Base-by-base conservation (phyloP, 2,113 vertebrate genomes). In the Pterocles gutturalis region DNA sequence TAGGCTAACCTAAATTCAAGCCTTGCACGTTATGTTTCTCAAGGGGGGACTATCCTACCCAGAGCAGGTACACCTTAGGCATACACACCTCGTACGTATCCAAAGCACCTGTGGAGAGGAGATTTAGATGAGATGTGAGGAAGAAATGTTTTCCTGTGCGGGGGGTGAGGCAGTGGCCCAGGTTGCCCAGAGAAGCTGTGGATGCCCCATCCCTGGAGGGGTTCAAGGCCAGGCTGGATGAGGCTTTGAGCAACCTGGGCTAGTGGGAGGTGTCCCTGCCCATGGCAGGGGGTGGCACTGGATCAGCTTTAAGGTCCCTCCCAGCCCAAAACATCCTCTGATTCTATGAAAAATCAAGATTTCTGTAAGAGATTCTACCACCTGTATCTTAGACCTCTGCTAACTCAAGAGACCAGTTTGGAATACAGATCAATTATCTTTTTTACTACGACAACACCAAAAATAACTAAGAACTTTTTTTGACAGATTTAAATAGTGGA, bases 1-100 rank as follows among this genome's bases (percentile, higher is more conserved):
- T 54, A 38, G 73, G n/a, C 78, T 95, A 94, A 93, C 78, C 89
- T 81, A 80, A 92, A 93, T 83, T 87, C 64, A 81, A 85, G 49
- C 57, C 36, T 80, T 83, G 66, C 17, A 1, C n/a, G 26, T 48
- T 83, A 1, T 33, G 31, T 48, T 83, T 90, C 86, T 86, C 77
- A 36, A 64, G 58, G 21, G 62, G 51, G 22, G 79, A 85, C 41
- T 29, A 46, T 57, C 72, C 57, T 48, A 51, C 45, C 29, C 69
- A 83, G 61, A 79, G 46, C 5, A 91, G 67, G 83, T 17, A 64
- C 11, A 43, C 11, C 45, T 28, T 4, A 54, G 75, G 43, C 24
- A 69, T 34, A 75, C n/a, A 38, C 12, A 24, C 11, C 29, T 70
- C 65, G 64, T 25, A 11, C 20, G 67, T 54, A 79, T 41, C 10